A percentile compares a stretch with the other conserved stretches of the same genome.
These are phyloP conservation scores for Hypotaenidia philippensis DNA, from an alignment of 2,797 vertebrate species.

Conservation along the genomic window DNA sequence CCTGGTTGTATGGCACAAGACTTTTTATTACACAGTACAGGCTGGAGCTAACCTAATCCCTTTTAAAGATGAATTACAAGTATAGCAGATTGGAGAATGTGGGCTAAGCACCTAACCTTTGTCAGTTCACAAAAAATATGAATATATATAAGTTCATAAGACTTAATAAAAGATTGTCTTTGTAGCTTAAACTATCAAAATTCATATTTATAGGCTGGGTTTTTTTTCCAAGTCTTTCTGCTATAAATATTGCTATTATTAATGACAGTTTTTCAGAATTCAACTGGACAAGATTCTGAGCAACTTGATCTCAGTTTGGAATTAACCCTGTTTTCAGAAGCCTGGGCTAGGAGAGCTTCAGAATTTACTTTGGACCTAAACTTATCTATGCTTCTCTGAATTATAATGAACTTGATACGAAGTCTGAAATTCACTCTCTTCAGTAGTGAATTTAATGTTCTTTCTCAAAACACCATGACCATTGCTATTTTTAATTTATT, in stretches of 20 bases:
- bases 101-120: neutral
- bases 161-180: neutral
- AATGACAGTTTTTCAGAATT: neutral
- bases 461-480: neutral
- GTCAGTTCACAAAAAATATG: neutral
- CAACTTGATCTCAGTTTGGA: neutral
- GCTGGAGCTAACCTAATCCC: neutral
- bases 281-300: neutral
- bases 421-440: neutral
- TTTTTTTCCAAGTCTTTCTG: neutral
- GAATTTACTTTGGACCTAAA: neutral
- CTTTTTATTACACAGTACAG: slow-evolving; percentile 15
- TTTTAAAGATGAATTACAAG: slow-evolving; percentile 28
- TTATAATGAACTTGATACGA: neutral
- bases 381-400: neutral
- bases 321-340: neutral
- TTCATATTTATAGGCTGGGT: neutral
- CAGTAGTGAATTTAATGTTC: neutral
- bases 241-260: neutral
- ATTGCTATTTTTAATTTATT: neutral
- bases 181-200: neutral
- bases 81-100: neutral
- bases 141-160: neutral
- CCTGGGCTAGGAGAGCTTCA: neutral
- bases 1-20: neutral